A percentile compares a stretch with the other conserved stretches of the same genome.
Evolutionary conservation across 2,797 vertebrate genomes (phyloP).

Genomic region (Enteromius mattozi): DNA sequence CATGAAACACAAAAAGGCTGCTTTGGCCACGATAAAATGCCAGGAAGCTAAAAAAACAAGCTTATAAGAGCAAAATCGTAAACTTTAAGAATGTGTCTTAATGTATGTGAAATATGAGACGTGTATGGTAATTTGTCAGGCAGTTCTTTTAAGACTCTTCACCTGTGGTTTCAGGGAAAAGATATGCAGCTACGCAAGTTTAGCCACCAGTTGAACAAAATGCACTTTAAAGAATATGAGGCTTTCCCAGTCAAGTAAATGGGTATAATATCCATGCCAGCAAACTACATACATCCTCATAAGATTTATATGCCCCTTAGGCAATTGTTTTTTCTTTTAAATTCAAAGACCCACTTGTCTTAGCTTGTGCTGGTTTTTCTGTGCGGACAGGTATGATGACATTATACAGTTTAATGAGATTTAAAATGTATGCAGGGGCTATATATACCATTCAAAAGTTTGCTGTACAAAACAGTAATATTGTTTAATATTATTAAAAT

Average conservation of each 20-base stretch:
- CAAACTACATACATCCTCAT: background rate
- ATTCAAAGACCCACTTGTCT: background rate
- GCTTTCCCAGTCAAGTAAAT: background rate
- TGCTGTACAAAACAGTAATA: background rate
- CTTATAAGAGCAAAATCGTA: background rate
- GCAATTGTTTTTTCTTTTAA: background rate
- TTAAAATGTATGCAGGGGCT: background rate
- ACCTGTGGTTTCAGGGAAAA: background rate
- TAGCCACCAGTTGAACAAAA: background rate
- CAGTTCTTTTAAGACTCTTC: slow-evolving; percentile 4
- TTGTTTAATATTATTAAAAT: background rate
- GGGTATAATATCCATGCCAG: background rate
- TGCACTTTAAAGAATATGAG: slow-evolving; percentile 11
- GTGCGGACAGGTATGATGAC: background rate
- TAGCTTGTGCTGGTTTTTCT: slow-evolving; percentile 13
- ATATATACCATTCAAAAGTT: background rate
- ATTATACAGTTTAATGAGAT: background rate
- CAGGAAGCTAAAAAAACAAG: background rate
- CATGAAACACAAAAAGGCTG: slow-evolving; percentile 4
- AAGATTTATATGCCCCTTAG: background rate
- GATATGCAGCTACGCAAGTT: background rate
- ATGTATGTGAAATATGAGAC: background rate
- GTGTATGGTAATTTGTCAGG: background rate
- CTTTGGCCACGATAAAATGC: background rate
- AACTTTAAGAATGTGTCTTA: background rate